Percentiles rank a stretch among this genome's conserved stretches.
Conservation (phyloP, 2,797 vertebrate species). For the Lagorchestes hirsutus region DNA sequence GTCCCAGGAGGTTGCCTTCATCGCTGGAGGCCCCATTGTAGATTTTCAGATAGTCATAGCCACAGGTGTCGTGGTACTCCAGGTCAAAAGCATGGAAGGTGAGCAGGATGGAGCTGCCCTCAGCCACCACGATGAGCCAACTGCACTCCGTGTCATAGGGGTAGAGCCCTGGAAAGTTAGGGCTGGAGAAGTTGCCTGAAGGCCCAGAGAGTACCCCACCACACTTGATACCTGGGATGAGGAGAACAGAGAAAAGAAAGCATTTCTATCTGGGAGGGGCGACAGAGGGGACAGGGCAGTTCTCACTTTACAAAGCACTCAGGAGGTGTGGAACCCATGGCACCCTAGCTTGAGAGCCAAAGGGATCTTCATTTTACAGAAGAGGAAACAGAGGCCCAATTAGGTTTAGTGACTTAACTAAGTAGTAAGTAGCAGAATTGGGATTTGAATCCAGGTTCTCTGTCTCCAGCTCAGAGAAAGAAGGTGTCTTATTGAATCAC, state of each 20-base stretch:
- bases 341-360: background rate
- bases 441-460: background rate
- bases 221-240: slow-evolving; percentile 93
- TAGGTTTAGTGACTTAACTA: background rate
- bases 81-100: slow-evolving; percentile 95
- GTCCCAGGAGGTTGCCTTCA: slow-evolving; percentile 94
- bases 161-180: slow-evolving; percentile 95
- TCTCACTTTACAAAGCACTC: background rate
- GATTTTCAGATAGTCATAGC: slow-evolving; percentile 97
- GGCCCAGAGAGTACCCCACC: slow-evolving; percentile 96
- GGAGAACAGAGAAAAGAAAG: slow-evolving; percentile 16
- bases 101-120: slow-evolving; percentile 95
- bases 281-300: rapidly evolving
- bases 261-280: background rate
- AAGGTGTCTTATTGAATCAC: background rate
- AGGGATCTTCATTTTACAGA: background rate
- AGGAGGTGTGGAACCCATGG: background rate
- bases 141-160: slow-evolving; percentile 94
- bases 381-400: background rate
- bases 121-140: slow-evolving; percentile 97
- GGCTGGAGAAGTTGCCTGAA: slow-evolving; percentile 95
- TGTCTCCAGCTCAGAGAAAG: background rate
- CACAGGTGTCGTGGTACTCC: slow-evolving; percentile 92
- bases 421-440: background rate
- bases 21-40: slow-evolving; percentile 94